A percentile compares a stretch with the other conserved stretches of the same genome.
Evolutionary conservation across 2,797 vertebrate genomes (phyloP).

Genomic region (Neosilurus hyrtlii): DNA sequence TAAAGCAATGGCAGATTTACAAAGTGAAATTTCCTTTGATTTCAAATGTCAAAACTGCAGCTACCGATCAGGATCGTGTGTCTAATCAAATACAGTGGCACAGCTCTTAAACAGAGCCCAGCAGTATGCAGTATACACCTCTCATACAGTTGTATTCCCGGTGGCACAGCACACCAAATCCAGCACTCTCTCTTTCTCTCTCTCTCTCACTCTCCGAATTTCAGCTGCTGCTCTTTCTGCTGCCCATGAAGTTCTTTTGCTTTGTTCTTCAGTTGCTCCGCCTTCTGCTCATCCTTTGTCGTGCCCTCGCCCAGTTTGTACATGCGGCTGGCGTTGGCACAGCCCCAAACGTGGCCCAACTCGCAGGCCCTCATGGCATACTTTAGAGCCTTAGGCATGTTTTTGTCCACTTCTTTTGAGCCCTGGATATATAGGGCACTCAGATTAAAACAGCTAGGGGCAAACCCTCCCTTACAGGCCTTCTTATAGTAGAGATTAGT

Average conservation of each 20-base stretch:
- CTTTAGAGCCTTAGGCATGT: conserved; percentile 82
- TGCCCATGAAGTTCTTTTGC: conserved; percentile 80
- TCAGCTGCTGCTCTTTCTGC: conserved; percentile 79
- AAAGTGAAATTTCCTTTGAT: neutral
- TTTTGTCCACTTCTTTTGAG: conserved; percentile 71
- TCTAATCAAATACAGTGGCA: neutral
- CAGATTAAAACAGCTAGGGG: conserved; percentile 92
- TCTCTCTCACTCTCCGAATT: conserved; percentile 74
- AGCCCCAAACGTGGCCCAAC: conserved; percentile 90
- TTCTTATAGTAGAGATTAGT: conserved; percentile 85
- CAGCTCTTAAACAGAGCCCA: neutral
- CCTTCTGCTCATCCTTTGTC: conserved; percentile 82
- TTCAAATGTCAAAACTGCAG: neutral
- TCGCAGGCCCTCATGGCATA: conserved; percentile 87
- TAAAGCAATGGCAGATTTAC: neutral
- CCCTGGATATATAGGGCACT: conserved; percentile 85
- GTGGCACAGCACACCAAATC: neutral
- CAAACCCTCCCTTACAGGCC: conserved; percentile 81
- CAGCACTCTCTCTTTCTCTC: neutral
- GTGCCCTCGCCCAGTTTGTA: conserved; percentile 89
- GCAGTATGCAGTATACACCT: neutral
- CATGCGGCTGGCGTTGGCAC: conserved; percentile 95
- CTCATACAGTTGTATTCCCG: neutral
- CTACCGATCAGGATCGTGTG: neutral
- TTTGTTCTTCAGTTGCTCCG: conserved; percentile 86